Evolutionary conservation across 2,888 invertebrate species (phyloP), one percentile per base, ranked within the genome.

Genomic region (Lasioglossum leucozonium): DNA sequence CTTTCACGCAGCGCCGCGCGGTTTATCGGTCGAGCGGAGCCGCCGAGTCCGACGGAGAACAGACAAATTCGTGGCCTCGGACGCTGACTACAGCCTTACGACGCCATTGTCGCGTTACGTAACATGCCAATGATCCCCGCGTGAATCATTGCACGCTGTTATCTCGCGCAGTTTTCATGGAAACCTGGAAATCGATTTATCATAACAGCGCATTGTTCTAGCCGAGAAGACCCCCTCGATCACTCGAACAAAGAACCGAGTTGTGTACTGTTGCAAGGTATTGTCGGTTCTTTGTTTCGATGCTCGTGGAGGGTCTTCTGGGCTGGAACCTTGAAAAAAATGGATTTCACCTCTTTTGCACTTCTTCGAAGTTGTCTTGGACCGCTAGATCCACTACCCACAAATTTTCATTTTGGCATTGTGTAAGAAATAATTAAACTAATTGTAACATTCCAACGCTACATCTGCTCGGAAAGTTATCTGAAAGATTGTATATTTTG

Each of bases 1-100:
- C 67, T 81, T 77, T 81, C 81, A 51, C 77, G 77, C 16, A 18
- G 34, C 34, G 77, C 16, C 30, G 34, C 34, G 10, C 47, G 0
- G 44, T 40, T 55, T 40, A 74, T 74, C 37, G 67, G 42, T 26
- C 69, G 37, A 34, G 22, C 44, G 16, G 58, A 26, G 30, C 51
- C 5, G 30, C 51, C 5, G 34, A 26, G 58, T 13, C 51, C 51
- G 51, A 51, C 51, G 8, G n/a, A 37, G 42, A 37, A 22, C 40
- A 75, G 22, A 80, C 71, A 40, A 69, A 67, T 80, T 80, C 37
- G n/a, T 75, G 34, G 37, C 47, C 55, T 16, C 47, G 4, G 22
- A 3, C 34, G n/a, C n/a, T 37, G 6, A 16, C 16, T 37, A 47
- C 3, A 18, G 18, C n/a, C n/a, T 30, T 77, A 22, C n/a, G 16